These are phyloP conservation scores for Varanus komodoensis DNA, from an alignment of 2,113 vertebrate genomes.

Conservation along the genomic window DNA sequence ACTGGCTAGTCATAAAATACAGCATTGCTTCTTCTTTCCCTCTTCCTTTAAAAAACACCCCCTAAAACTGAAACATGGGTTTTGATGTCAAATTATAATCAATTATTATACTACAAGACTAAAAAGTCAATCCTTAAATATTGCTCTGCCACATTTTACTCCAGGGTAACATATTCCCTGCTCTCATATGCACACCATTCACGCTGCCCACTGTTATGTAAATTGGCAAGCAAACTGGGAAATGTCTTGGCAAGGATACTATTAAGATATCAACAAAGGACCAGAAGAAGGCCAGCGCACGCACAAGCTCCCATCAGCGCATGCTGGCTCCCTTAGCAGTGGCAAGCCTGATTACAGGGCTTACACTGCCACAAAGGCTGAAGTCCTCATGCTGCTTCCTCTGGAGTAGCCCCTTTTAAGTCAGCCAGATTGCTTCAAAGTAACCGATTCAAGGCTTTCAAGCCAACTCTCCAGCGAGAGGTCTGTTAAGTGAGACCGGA, in stretches of 20 bases:
- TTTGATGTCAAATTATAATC: slow-evolving; percentile 53
- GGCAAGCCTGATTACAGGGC: slow-evolving; percentile 16
- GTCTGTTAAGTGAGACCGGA: slow-evolving; percentile 12
- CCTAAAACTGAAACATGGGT: background rate
- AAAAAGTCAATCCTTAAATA: slow-evolving; percentile 46
- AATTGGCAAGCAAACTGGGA: slow-evolving; percentile 62
- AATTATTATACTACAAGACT: slow-evolving; percentile 33
- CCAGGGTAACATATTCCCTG: slow-evolving; percentile 55
- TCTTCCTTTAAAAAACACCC: background rate
- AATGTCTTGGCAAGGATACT: slow-evolving; percentile 58
- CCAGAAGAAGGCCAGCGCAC: slow-evolving; percentile 40
- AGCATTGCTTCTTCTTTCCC: background rate
- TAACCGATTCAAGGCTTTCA: slow-evolving; percentile 15
- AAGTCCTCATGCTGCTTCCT: slow-evolving; percentile 9
- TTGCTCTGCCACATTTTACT: slow-evolving; percentile 61
- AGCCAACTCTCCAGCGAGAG: background rate
- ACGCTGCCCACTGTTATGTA: slow-evolving; percentile 59
- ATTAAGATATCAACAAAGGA: slow-evolving; percentile 65
- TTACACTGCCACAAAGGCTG: slow-evolving; percentile 7
- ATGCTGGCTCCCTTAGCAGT: slow-evolving; percentile 11
- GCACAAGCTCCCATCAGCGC: background rate
- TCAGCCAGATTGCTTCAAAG: slow-evolving; percentile 30
- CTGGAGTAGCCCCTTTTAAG: slow-evolving; percentile 25
- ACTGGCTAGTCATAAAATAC: background rate
- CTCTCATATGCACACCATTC: slow-evolving; percentile 48